Evolutionary conservation across 2,113 vertebrate genomes (phyloP).

Genomic region (Pelobates fuscus): DNA sequence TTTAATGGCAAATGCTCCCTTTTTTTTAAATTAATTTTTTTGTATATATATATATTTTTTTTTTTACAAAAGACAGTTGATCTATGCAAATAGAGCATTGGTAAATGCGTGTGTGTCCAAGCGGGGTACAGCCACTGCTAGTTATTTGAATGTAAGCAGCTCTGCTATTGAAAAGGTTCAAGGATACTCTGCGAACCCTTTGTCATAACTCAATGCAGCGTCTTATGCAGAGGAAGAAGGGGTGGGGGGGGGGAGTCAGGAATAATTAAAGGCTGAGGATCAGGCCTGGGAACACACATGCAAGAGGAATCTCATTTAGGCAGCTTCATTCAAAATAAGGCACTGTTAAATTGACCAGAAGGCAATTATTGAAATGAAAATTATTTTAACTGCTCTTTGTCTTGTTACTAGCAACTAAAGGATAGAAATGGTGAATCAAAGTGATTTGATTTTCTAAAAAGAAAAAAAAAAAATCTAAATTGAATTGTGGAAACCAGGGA

Average conservation of each 20-base stretch:
- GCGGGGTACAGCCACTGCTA: constrained; percentile 90
- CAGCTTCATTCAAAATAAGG: constrained; percentile 85
- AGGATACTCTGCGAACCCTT: constrained; percentile 98
- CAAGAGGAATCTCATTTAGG: constrained; percentile 92
- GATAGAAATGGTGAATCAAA: constrained; percentile 73
- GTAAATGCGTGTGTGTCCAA: constrained; percentile 84
- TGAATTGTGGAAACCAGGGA: constrained; percentile 61
- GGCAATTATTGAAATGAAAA: constrained; percentile 97
- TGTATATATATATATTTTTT: no score
- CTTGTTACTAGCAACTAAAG: constrained; percentile 78
- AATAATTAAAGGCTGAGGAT: constrained; percentile 96
- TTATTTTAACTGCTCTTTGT: constrained; percentile 95
- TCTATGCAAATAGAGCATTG: constrained; percentile 95
- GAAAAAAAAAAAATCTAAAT: constrained; percentile 67
- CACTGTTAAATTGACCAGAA: constrained; percentile 99
- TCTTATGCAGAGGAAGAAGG: constrained; percentile 83
- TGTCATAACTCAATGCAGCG: constrained; percentile 98
- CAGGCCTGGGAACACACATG: constrained; percentile 94
- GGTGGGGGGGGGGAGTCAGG: constrained; percentile 68
- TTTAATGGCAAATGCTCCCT: constrained; percentile 88
- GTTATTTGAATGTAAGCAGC: constrained; percentile 99
- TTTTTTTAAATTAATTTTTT: no score
- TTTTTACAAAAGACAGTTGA: constrained; percentile 81
- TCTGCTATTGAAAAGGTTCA: constrained; percentile 95
- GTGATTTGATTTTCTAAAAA: constrained; percentile 70